These are phyloP conservation scores for Marisa cornuarietis DNA, from an alignment of 1,140 invertebrate genomes.

Conservation along the genomic window DNA sequence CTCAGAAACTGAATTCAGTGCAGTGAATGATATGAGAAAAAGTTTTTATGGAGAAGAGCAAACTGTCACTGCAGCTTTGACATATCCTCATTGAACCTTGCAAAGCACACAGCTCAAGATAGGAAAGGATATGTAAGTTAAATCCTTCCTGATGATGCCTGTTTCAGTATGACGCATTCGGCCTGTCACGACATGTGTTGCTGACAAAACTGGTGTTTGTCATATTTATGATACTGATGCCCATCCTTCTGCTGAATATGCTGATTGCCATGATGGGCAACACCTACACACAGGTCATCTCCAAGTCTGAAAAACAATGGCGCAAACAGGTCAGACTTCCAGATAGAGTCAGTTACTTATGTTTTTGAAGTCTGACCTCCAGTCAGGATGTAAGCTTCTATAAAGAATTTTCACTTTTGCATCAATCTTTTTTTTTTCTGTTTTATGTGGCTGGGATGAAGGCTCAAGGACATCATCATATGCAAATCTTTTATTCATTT, in stretches of 20 bases:
- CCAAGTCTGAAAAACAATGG: constrained; percentile 98
- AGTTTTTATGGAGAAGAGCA: too few species aligned
- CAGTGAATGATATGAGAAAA: too few species aligned
- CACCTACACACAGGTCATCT: constrained; percentile 80
- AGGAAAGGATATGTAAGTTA: too few species aligned
- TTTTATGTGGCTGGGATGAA: not conserved
- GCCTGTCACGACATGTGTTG: constrained; percentile 87
- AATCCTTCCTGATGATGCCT: not conserved
- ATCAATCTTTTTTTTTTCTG: not conserved
- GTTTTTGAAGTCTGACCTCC: too few species aligned
- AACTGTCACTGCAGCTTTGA: too few species aligned
- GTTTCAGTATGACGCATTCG: constrained; percentile 90
- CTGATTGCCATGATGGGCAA: constrained; percentile 72
- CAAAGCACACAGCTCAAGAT: too few species aligned
- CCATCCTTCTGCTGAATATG: constrained; percentile 79
- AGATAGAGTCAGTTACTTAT: too few species aligned
- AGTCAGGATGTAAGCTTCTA: too few species aligned
- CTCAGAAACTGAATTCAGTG: too few species aligned
- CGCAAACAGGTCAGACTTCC: constrained; percentile 84
- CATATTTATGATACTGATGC: constrained; percentile 97
- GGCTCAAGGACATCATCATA: too few species aligned
- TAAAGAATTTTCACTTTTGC: not conserved
- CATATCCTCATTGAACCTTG: too few species aligned
- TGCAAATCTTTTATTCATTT: too few species aligned
- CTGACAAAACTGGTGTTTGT: constrained; percentile 94